Base-by-base conservation (phyloP, 92 coral and sea anemone genomes). In the Isaurus tuberculatus region DNA sequence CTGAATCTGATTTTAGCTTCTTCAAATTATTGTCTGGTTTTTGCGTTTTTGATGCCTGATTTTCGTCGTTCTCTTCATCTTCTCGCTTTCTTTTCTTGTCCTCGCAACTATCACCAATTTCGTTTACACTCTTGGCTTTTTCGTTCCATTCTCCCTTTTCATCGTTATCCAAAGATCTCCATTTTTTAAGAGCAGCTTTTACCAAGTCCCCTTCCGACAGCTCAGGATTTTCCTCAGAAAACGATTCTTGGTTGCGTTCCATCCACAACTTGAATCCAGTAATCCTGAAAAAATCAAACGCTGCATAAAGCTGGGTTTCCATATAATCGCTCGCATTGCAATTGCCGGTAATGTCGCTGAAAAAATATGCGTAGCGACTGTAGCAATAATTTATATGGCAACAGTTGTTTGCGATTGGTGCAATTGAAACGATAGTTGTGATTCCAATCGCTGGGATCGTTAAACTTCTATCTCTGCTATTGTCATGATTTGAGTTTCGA, bases 191-290 rank as follows among this genome's bases (percentile, higher is more conserved):
- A 10, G 98, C 95, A 31, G 90, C 15, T 72, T 94, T 95, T 29
- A 94, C 84, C 26, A 95, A 70, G 20, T 95, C 98, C 3, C 79
- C 88, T 22, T 88, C 94, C 2, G 94, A 70, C 25, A 88, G 86
- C n/a, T 94, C 96, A 19, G 95, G 88, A 65, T 93, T 90, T 63
- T 94, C 98, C 36, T 94, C 94, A 16, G 87, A 70, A 23, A 95
- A 51, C 14, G 55, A 13, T 1, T 72, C 65, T 46, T 93, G 90
- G 48, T 84, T 95, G 65, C 88, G 86, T 48, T 90, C 93, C 72
- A 94, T 79, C 98, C 98, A 95, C 36, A 94, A 68, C 27, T 86
- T 91, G 85, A 95, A 95, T 30, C 96, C 98, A 87, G 86, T 91
- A 72, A 89, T 83, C 87, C 98, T 95, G 85, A 16, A 28, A 84